A percentile compares a stretch with the other conserved stretches of the same genome.
Evolutionary conservation across 2,888 invertebrate species (phyloP).

Genomic region (Eutolmus rufibarbis): DNA sequence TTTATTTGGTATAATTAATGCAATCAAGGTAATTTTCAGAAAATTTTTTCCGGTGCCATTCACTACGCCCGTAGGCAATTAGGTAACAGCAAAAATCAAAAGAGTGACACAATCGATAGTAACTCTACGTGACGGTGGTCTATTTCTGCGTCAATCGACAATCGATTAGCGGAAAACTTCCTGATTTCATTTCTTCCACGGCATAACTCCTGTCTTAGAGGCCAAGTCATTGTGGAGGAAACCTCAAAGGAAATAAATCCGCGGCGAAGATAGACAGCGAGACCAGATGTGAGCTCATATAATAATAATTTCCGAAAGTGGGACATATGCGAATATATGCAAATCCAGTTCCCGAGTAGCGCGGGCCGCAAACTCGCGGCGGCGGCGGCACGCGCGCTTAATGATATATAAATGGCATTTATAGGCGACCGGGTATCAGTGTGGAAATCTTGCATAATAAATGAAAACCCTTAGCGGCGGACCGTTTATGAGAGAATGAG

Average conservation of each 20-base stretch:
- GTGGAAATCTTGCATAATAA: conserved; percentile 14
- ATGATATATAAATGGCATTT: not conserved
- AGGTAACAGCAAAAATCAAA: not conserved
- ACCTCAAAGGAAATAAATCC: conserved; percentile 12
- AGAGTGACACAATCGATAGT: not conserved
- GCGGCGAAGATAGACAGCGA: not conserved
- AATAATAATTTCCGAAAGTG: conserved; percentile 25
- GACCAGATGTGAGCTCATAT: not conserved
- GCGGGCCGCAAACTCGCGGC: not conserved
- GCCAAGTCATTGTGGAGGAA: not conserved
- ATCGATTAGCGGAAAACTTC: conserved; percentile 13
- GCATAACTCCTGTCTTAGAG: not conserved
- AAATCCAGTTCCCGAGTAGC: conserved; percentile 3
- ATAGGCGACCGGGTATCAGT: not conserved
- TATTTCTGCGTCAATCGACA: not conserved
- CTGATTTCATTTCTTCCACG: conserved; percentile 1
- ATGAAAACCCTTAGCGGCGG: not conserved
- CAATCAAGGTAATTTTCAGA: not conserved
- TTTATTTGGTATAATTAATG: not conserved
- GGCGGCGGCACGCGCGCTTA: conserved; percentile 1
- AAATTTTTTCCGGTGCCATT: not conserved
- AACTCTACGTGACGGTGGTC: not conserved
- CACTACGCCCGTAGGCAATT: not conserved
- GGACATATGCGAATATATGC: conserved; percentile 5
- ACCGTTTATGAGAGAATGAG: not conserved